Conservation (phyloP, 2,797 vertebrate species). For the Melanotaenia pygmaea region DNA sequence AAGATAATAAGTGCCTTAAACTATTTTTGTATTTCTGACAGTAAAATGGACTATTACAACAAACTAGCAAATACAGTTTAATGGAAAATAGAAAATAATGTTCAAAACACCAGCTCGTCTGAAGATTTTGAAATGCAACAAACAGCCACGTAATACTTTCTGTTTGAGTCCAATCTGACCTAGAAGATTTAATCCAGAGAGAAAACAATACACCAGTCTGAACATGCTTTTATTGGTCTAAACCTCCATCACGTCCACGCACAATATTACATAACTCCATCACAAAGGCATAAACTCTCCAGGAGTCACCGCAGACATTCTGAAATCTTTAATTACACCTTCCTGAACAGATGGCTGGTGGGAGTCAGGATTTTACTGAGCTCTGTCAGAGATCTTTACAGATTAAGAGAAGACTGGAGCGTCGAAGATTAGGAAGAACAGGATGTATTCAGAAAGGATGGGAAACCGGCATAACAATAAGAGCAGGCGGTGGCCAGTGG, state of each 20-base stretch:
- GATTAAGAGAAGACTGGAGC: conserved; percentile 56
- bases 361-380: conserved; percentile 69
- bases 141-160: neutral
- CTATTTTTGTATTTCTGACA: neutral
- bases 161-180: conserved; percentile 18
- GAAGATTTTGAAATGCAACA: neutral
- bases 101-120: neutral
- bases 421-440: conserved; percentile 34
- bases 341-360: conserved; percentile 72
- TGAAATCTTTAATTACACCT: conserved; percentile 63
- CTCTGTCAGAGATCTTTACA: conserved; percentile 53
- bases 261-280: conserved; percentile 56
- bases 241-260: conserved; percentile 37
- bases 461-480: conserved; percentile 15
- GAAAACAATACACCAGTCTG: conserved; percentile 12
- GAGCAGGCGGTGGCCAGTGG: neutral
- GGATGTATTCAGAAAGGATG: conserved; percentile 21
- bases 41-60: neutral
- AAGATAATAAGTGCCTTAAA: neutral
- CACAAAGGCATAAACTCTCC: conserved; percentile 51
- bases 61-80: neutral
- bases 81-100: neutral
- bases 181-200: conserved; percentile 17
- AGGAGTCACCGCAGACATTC: conserved; percentile 42
- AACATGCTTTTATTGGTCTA: conserved; percentile 29